Conservation (phyloP, 1,140 invertebrate genomes). For the Ceratina calcarata region DNA sequence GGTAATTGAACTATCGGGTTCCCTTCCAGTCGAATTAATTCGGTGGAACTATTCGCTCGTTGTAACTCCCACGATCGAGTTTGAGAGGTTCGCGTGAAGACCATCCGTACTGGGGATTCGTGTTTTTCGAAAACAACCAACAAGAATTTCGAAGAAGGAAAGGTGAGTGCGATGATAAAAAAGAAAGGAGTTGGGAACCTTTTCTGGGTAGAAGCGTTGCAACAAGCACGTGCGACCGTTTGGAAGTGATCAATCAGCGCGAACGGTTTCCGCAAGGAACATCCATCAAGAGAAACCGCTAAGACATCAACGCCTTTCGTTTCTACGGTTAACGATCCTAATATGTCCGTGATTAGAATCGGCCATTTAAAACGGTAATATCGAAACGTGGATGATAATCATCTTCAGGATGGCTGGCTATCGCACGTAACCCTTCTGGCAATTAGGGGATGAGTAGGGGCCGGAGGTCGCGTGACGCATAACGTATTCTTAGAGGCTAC, state of each 20-base stretch:
- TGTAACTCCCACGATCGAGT: no score
- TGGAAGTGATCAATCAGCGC: constrained; percentile 19
- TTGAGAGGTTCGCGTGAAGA: neutral
- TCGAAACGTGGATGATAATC: no score
- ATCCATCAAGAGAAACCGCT: neutral
- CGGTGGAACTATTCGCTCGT: neutral
- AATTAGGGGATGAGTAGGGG: no score
- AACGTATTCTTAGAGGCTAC: neutral
- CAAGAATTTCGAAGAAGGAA: neutral
- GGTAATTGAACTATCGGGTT: constrained; percentile 26
- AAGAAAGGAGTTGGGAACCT: neutral
- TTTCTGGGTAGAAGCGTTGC: neutral
- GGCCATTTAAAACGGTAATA: neutral
- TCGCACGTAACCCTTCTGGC: no score
- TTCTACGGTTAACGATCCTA: neutral
- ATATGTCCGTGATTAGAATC: neutral
- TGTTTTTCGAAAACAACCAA: no score
- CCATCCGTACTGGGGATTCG: no score
- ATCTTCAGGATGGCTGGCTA: neutral
- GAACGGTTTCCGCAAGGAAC: neutral
- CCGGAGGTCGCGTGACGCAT: neutral
- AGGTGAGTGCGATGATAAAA: neutral
- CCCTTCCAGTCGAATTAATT: neutral
- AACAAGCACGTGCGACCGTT: neutral
- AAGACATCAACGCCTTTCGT: neutral